Base-by-base conservation (phyloP, 2,888 invertebrate species). In the Chrysolina haemoptera region DNA sequence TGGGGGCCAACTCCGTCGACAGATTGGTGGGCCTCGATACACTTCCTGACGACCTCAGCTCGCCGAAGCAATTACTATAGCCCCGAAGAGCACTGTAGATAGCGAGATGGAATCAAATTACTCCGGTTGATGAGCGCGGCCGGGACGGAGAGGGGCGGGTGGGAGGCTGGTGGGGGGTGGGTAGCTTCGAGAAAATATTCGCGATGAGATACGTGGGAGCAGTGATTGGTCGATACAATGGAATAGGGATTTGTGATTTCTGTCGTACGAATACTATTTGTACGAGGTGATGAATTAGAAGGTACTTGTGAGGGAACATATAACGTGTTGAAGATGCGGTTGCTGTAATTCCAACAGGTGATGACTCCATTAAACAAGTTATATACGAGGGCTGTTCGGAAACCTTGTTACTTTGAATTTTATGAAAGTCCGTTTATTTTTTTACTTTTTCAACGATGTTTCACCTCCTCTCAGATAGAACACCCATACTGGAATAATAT, bases 1-100 rank as follows among this genome's bases (percentile, higher is more conserved):
- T 81, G 77, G 76, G 78, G 81, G 80, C 80, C 79, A 80, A 74
- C 76, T 78, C 79, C 80, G 82, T 80, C 84, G 83, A 82, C 81
- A 81, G 81, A 83, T 84, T 82, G 81, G 80, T 75, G 77, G 76
- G 78, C 76, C 81, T 78, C 70, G 75, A 82, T 80, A 82, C 80
- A 82, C 78, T 77, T 75, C 73, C 75, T 18, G 72, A 53, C 74
- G 74, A 72, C 76, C 74, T 76, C 74, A 71, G 70, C 72, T 69
- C 53, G 12, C 53, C 71, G 71, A 68, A 77, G 77, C 75, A 77
- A 77, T 77, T 77, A 77, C 77, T 68, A 66, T 20, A 27, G 16
- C 67, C 65, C 67, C 72, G 70, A 71, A 72, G 72, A 74, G 76
- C 76, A 69, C 68, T 74, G 35, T 59, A 59, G 59, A 59, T 59